Conservation (phyloP, 2,888 invertebrate species). For the Drosophila robusta region DNA sequence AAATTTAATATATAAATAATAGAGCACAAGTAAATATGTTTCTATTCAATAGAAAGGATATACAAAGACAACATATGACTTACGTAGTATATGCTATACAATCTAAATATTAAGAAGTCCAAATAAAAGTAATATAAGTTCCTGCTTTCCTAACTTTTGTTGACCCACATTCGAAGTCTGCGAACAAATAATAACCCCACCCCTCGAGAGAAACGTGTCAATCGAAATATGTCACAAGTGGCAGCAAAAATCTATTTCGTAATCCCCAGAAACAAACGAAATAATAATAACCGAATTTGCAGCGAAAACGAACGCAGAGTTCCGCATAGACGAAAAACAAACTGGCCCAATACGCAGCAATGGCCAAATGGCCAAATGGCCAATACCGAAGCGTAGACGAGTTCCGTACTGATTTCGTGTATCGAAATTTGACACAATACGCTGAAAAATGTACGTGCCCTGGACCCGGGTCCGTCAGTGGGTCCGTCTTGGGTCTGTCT, state of each 20-base stretch:
- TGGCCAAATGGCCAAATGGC: constrained; percentile 21
- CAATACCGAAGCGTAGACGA: constrained; percentile 66
- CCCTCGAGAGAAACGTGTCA: constrained; percentile 24
- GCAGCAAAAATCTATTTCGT: constrained; percentile 60
- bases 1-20: too few species aligned
- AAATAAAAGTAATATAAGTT: not conserved
- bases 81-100: too few species aligned
- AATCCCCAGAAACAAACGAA: constrained; percentile 49
- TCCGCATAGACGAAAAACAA: constrained; percentile 59
- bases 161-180: constrained; percentile 36
- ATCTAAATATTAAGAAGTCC: not conserved
- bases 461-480: constrained; percentile 30
- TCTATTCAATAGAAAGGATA: not conserved
- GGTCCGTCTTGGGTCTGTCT: constrained; percentile 29
- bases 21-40: too few species aligned
- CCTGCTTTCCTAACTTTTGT: constrained; percentile 5
- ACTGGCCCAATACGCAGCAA: constrained; percentile 45
- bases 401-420: constrained; percentile 81
- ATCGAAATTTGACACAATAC: constrained; percentile 81
- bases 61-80: not conserved
- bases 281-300: constrained; percentile 41
- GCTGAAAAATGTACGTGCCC: constrained; percentile 74
- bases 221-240: constrained; percentile 26
- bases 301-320: constrained; percentile 42
- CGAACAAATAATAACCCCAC: constrained; percentile 18